Evolutionary conservation across 2,888 invertebrate genomes (phyloP), one percentile per base, ranked within the genome.

Genomic region (Bombylius discolor): DNA sequence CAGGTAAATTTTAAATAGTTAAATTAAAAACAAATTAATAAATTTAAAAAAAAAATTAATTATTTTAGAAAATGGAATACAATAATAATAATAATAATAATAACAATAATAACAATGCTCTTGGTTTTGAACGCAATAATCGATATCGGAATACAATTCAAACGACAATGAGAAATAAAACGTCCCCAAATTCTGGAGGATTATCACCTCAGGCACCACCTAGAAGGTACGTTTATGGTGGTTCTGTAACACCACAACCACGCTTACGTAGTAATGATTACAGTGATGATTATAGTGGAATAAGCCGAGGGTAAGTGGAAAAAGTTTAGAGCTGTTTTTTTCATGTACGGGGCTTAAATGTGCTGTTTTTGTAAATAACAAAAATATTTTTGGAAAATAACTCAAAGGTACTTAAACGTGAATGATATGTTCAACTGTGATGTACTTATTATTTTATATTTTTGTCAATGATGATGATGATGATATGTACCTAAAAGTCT

Each of bases 231-330:
- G 74, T 78, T 58, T 79, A 80, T 66, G 77, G 78, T 23, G 79
- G 81, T 45, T 79, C 79, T 53, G 69, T 79, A 57, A 80, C 81
- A 51, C 80, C 80, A 32, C 74, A 79, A 58, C 79, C 79, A 49
- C 71, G 77, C 48, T 77, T 77, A 44, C 75, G 79, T 59, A 78
- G 78, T 64, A 61, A 61, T 58, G 61, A 53, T 62, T 59, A 48
- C 49, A 55, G 46, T 58, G 59, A 59, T 46, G 51, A 56, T 51
- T 51, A 52, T 58, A 49, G 77, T 77, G 64, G 77, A 77, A 66
- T 75, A 77, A 51, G 68, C 60, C 69, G 75, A 56, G 77, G 77
- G 65, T 63, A 57, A 74, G 60, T 77, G 76, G 60, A 72, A 5
- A 12, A 31, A 5, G 11, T 23, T 23, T 23, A 23, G 23, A 3